Percentiles rank a stretch among this genome's conserved stretches.
phyloP scores from a whole-genome alignment of 2,888 invertebrate species.

The Hydrotaea cyrtoneurina region DNA sequence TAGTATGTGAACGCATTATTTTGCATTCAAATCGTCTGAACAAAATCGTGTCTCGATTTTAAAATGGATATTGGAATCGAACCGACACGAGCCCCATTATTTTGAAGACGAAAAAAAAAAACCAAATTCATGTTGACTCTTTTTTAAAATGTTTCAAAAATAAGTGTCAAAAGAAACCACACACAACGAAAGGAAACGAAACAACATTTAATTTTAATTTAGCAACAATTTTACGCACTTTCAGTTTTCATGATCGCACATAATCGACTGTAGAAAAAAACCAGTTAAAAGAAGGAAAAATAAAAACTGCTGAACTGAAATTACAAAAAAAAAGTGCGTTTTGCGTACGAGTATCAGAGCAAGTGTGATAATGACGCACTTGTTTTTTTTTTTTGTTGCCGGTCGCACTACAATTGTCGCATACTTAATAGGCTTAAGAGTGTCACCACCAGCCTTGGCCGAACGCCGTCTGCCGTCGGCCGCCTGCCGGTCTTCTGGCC shows the following conservation, averaged over 20 bases:
- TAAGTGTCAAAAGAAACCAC: neutral
- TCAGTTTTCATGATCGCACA: slow-evolving; percentile 41
- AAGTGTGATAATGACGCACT: slow-evolving; percentile 39
- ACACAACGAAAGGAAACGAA: neutral
- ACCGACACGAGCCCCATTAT: slow-evolving; percentile 45
- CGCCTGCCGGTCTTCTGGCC: neutral
- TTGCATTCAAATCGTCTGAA: slow-evolving; percentile 61
- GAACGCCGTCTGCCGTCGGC: no score
- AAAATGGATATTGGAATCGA: slow-evolving; percentile 15
- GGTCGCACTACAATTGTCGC: slow-evolving; percentile 45
- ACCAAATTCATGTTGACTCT: neutral
- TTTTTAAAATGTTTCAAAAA: neutral
- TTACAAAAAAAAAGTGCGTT: slow-evolving; percentile 34
- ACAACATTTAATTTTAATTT: slow-evolving; percentile 13
- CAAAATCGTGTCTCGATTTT: slow-evolving; percentile 52
- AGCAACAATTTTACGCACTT: slow-evolving; percentile 51
- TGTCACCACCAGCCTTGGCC: neutral
- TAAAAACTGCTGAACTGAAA: slow-evolving; percentile 5
- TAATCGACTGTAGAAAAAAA: slow-evolving; percentile 4
- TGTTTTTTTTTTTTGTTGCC: neutral
- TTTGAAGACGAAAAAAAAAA: neutral
- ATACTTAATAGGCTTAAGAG: slow-evolving; percentile 27
- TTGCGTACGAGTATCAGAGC: neutral
- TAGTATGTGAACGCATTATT: slow-evolving; percentile 61
- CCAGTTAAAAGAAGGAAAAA: neutral